phyloP scores from a whole-genome alignment of 2,888 invertebrate genomes.

The Neuroscelio doddi region DNA sequence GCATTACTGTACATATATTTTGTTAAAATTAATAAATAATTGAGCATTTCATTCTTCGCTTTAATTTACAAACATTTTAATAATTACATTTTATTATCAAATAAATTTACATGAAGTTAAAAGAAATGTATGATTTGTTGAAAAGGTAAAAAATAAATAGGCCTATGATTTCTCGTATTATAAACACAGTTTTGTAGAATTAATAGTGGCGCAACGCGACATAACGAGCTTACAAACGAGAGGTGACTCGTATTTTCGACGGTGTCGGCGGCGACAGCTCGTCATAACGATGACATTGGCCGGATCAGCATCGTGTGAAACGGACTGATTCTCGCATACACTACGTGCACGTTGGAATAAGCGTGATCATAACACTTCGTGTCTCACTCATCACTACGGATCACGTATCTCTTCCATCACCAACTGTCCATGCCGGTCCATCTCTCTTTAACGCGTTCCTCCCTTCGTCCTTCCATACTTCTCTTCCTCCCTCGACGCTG shows the following conservation, averaged over 20 bases:
- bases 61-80: too few species aligned
- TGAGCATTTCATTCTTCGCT: too few species aligned
- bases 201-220: constrained; percentile 6
- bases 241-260: constrained; percentile 22
- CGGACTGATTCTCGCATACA: constrained; percentile 1
- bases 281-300: constrained; percentile 49
- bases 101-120: too few species aligned
- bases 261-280: constrained; percentile 14
- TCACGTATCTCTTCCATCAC: constrained; percentile 9
- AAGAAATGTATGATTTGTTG: too few species aligned
- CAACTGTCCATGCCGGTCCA: constrained; percentile 12
- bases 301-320: constrained; percentile 23
- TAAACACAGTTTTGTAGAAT: constrained; percentile 6
- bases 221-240: constrained; percentile 4
- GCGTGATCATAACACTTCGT: constrained; percentile 4
- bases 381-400: not conserved
- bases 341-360: constrained; percentile 13
- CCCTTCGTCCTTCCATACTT: constrained; percentile 1
- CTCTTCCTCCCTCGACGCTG: constrained; percentile 14
- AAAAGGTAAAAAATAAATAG: not conserved
- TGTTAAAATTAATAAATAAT: too few species aligned
- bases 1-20: too few species aligned
- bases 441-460: constrained; percentile 22
- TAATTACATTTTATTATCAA: too few species aligned
- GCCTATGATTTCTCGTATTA: constrained; percentile 2